These are phyloP conservation scores for Entosphenus tridentatus DNA, from an alignment of 2,113 vertebrate species.

Conservation along the genomic window DNA sequence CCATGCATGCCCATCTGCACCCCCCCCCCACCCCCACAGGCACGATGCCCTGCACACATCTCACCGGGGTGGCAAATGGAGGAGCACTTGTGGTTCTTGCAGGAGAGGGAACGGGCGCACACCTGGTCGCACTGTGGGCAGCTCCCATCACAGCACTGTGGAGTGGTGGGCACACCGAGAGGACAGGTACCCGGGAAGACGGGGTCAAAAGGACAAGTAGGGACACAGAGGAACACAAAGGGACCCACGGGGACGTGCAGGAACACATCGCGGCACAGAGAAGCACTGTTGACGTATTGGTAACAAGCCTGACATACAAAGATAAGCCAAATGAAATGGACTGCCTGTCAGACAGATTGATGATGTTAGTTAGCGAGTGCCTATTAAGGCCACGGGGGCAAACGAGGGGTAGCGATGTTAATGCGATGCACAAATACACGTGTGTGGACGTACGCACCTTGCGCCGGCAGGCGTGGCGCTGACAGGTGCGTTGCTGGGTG, in stretches of 20 bases:
- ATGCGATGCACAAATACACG: neutral
- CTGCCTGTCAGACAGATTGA: no score
- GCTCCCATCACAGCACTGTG: conserved; percentile 75
- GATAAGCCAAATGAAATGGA: no score
- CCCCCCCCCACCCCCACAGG: no score
- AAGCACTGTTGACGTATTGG: no score
- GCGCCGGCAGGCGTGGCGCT: conserved; percentile 70
- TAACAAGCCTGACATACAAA: no score
- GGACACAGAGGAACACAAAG: no score
- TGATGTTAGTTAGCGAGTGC: neutral
- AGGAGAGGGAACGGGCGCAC: conserved; percentile 55
- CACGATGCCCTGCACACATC: conserved; percentile 1
- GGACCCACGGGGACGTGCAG: no score
- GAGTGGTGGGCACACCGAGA: conserved; percentile 7
- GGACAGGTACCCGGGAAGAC: no score
- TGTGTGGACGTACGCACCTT: conserved; percentile 28
- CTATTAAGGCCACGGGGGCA: neutral
- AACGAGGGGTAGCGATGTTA: neutral
- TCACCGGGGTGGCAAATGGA: conserved; percentile 84
- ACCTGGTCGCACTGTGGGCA: conserved; percentile 75
- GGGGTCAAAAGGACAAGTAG: no score
- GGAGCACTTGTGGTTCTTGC: conserved; percentile 87
- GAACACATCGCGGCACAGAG: no score
- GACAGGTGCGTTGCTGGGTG: conserved; percentile 45
- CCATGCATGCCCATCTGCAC: no score